phyloP scores from a whole-genome alignment of 2,888 invertebrate genomes.

The Nycteola revayana region DNA sequence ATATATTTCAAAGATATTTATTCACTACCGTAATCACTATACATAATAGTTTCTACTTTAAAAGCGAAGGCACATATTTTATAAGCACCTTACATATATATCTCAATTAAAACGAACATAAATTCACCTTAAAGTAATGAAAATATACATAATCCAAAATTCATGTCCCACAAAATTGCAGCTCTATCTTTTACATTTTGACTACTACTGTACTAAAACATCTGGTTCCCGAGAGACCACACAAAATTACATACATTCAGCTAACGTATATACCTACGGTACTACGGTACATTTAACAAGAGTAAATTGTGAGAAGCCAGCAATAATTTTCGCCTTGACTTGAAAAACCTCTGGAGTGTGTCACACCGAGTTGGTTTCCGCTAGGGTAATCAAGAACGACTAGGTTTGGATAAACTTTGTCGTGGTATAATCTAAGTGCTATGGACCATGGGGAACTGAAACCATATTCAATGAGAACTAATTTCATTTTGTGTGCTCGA shows the following conservation, averaged over 20 bases:
- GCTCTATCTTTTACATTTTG: too few species aligned
- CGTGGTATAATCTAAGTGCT: slow-evolving; percentile 34
- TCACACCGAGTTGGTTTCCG: slow-evolving; percentile 28
- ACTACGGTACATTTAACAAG: slow-evolving; percentile 3
- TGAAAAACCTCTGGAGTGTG: slow-evolving; percentile 35
- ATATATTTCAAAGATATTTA: too few species aligned
- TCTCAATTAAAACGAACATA: too few species aligned
- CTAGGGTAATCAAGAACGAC: slow-evolving; percentile 33
- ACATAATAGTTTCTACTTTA: too few species aligned
- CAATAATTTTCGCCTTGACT: slow-evolving; percentile 25
- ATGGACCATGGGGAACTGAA: slow-evolving; percentile 23
- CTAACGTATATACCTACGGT: not conserved
- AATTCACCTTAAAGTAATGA: too few species aligned
- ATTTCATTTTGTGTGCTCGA: slow-evolving; percentile 18
- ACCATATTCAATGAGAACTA: slow-evolving; percentile 19
- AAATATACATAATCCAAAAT: too few species aligned
- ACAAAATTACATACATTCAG: not conserved
- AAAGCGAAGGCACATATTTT: too few species aligned
- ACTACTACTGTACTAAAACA: too few species aligned
- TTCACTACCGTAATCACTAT: too few species aligned
- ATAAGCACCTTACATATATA: too few species aligned
- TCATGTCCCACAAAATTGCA: too few species aligned
- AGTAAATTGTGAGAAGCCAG: slow-evolving; percentile 21
- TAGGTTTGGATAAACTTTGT: slow-evolving; percentile 39
- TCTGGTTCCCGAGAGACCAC: not conserved